These are phyloP conservation scores for Bombus waltoni DNA, from an alignment of 1,140 invertebrate genomes.

Conservation along the genomic window DNA sequence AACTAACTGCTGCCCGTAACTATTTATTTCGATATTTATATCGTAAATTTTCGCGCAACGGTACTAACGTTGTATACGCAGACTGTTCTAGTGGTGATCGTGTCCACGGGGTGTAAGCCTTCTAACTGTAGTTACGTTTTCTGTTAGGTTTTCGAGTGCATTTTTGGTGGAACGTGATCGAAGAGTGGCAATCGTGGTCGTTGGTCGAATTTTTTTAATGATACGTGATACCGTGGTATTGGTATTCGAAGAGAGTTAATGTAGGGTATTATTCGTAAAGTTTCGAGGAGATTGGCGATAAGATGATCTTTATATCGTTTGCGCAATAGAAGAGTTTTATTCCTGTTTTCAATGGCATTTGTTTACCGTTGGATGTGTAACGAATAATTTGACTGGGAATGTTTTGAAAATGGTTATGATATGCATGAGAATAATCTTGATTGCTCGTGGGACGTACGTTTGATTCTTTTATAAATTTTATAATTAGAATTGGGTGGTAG, in stretches of 20 bases:
- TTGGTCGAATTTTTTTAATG: background rate
- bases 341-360: background rate
- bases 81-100: background rate
- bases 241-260: background rate
- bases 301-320: background rate
- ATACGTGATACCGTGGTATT: background rate
- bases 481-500: too few relatives aligned
- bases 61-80: background rate
- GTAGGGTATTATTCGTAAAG: background rate
- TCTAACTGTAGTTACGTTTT: background rate
- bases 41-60: background rate
- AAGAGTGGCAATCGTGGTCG: background rate
- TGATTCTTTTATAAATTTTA: background rate
- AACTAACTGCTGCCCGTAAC: background rate
- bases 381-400: background rate
- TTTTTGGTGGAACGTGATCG: background rate
- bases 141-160: background rate
- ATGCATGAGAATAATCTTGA: background rate
- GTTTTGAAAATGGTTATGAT: background rate
- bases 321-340: background rate
- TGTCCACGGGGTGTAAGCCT: background rate
- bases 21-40: slow-evolving; percentile 3
- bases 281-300: background rate
- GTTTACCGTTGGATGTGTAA: background rate
- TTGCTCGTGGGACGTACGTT: background rate